Percentiles rank a stretch among this genome's conserved stretches.
Conservation (phyloP, 2,888 invertebrate genomes). For the Drosophila setosimentum region DNA sequence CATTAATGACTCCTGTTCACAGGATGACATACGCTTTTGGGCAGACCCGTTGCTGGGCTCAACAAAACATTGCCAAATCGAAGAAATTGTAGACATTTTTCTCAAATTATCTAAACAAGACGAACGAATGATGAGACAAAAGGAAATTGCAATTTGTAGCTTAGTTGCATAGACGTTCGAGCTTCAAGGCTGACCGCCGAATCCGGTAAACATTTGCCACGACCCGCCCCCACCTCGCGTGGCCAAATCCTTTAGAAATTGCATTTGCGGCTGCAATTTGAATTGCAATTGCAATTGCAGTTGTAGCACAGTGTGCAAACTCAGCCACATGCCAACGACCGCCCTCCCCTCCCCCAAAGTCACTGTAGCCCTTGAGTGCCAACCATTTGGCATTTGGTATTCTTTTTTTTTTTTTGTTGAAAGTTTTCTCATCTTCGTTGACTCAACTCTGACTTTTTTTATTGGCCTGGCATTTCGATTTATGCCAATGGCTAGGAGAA, state of each 20-base stretch:
- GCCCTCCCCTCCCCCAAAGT: too few relatives aligned
- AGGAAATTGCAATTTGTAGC: slow-evolving; percentile 52
- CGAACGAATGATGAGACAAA: slow-evolving; percentile 49
- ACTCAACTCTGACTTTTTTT: slow-evolving; percentile 46
- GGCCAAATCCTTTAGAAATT: slow-evolving; percentile 76
- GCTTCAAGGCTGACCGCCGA: slow-evolving; percentile 33
- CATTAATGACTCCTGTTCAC: background rate
- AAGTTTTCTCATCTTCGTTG: slow-evolving; percentile 57
- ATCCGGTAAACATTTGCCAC: slow-evolving; percentile 41
- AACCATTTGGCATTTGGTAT: slow-evolving; percentile 51
- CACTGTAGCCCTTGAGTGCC: background rate
- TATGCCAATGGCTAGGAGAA: slow-evolving; percentile 43
- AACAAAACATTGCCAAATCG: slow-evolving; percentile 56
- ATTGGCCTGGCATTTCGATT: slow-evolving; percentile 58
- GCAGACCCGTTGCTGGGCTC: background rate
- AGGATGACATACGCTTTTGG: background rate
- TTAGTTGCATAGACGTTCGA: slow-evolving; percentile 34
- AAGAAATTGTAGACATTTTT: slow-evolving; percentile 52
- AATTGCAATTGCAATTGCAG: slow-evolving; percentile 77
- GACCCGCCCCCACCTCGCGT: background rate
- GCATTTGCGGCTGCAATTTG: slow-evolving; percentile 77
- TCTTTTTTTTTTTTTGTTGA: slow-evolving; percentile 31
- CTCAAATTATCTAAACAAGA: slow-evolving; percentile 62
- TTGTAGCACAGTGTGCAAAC: slow-evolving; percentile 41
- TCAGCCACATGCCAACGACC: background rate